These are phyloP conservation scores for Scatophagus argus DNA, from an alignment of 2,113 vertebrate species.

Conservation along the genomic window DNA sequence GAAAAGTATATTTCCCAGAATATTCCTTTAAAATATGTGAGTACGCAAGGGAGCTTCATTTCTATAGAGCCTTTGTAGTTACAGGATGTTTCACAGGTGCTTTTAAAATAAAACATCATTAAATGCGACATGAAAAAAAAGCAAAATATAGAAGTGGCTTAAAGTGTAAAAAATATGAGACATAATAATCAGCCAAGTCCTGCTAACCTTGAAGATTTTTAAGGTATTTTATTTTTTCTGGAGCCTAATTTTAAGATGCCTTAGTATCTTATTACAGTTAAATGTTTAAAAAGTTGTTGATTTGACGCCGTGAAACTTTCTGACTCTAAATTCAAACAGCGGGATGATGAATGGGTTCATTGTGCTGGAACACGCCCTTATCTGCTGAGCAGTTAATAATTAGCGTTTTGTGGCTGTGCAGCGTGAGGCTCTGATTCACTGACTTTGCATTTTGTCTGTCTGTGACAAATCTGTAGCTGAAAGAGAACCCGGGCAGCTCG, in stretches of 20 bases:
- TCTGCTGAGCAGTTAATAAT: neutral
- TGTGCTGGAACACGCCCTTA: neutral
- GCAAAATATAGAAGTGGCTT: neutral
- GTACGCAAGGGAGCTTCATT: neutral
- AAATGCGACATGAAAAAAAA: neutral
- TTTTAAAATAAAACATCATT: neutral
- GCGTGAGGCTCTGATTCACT: neutral
- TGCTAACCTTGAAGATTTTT: neutral
- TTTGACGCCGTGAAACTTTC: too few species aligned
- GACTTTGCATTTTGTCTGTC: slow-evolving; percentile 11
- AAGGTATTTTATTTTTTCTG: too few species aligned
- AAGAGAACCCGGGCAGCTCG: neutral
- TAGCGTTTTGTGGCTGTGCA: neutral
- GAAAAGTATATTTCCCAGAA: neutral
- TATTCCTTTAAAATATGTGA: slow-evolving; percentile 1
- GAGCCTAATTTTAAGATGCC: neutral
- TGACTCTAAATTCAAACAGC: neutral
- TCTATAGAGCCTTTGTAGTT: neutral
- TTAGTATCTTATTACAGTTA: neutral
- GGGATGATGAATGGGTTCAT: neutral
- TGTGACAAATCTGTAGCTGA: neutral
- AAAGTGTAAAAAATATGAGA: neutral
- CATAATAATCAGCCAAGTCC: neutral
- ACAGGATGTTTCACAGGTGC: neutral
- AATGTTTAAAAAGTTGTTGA: neutral